Evolutionary conservation across 2,113 vertebrate genomes (phyloP), one percentile per base, ranked within the genome.

Genomic region (Gallinago jamesoni): DNA sequence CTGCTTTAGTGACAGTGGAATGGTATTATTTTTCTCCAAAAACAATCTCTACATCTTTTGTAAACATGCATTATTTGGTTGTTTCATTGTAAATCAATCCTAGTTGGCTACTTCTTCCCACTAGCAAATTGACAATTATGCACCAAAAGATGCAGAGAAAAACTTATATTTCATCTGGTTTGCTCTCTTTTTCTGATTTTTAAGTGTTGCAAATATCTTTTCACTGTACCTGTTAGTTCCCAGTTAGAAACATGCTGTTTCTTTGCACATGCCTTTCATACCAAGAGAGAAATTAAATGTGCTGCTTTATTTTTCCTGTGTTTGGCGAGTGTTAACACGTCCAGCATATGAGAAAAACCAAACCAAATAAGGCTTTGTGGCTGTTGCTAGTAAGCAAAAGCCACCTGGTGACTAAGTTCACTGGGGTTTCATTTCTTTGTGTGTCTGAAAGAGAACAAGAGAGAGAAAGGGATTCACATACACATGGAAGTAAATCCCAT

Each of bases 301-400:
- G 77, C 63, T 66, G 72, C 60, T 97, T 97, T 97, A 94, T 96
- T 97, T 97, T 97, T 97, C 67, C 84, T 93, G 81, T 95, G 91
- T 96, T 97, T 96, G 93, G 87, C 1, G 43, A 96, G 81, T 89
- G 88, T 93, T 97, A 98, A 93, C 94, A 97, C 96, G 96, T 89
- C 74, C 81, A 60, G 59, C 75, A 41, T 97, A 97, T 92, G 79
- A 96, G 90, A 94, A 97, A 97, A 95, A 41, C 62, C 82, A 95
- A 95, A 81, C 73, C 59, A 94, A 95, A 95, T 88, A 92, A 76
- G 62, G 56, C 50, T 95, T 88, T 91, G 64, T 97, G 96, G 93
- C 88, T 96, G 84, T 88, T 95, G 57, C 43, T 97, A 78, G 76
- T 70, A 88, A 92, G 75, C 79, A 94, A 95, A 96, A 97, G 52